Evolutionary conservation across 1,140 invertebrate species (phyloP).

Genomic region (Frieseomelitta varia): DNA sequence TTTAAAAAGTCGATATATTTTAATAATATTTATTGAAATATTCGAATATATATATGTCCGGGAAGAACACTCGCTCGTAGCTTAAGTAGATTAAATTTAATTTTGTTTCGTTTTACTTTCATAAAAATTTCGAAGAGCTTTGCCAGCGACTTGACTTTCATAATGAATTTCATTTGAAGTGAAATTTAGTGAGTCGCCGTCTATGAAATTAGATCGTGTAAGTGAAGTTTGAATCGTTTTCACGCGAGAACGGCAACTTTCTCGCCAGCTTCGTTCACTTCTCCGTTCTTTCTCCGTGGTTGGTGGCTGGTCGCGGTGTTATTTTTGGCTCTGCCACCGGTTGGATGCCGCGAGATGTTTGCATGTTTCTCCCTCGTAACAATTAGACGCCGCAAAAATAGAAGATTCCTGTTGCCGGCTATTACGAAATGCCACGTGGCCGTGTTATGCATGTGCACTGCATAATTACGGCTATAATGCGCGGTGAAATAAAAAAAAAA

Average conservation of each 20-base stretch:
- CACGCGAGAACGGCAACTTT: neutral
- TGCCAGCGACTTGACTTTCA: neutral
- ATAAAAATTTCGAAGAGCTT: too few relatives aligned
- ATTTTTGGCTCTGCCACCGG: constrained; percentile 6
- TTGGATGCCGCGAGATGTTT: neutral
- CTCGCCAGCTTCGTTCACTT: neutral
- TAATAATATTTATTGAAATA: too few relatives aligned
- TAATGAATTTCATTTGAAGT: neutral
- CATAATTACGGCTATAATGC: neutral
- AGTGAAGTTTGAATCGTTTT: neutral
- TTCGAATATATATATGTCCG: too few relatives aligned
- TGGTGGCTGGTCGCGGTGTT: neutral
- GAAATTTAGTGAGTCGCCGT: neutral
- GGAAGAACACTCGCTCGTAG: too few relatives aligned
- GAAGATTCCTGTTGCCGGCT: neutral
- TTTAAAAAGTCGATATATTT: too few relatives aligned
- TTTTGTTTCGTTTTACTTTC: too few relatives aligned
- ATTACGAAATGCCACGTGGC: neutral
- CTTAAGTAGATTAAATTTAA: too few relatives aligned
- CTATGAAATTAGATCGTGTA: neutral
- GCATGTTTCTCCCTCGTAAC: constrained; percentile 14
- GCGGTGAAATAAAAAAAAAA: neutral
- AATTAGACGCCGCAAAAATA: constrained; percentile 23
- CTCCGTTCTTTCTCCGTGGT: neutral
- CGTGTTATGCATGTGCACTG: neutral